Evolutionary conservation across 2,797 vertebrate genomes (phyloP).

Genomic region (Rhinogobio ventralis): DNA sequence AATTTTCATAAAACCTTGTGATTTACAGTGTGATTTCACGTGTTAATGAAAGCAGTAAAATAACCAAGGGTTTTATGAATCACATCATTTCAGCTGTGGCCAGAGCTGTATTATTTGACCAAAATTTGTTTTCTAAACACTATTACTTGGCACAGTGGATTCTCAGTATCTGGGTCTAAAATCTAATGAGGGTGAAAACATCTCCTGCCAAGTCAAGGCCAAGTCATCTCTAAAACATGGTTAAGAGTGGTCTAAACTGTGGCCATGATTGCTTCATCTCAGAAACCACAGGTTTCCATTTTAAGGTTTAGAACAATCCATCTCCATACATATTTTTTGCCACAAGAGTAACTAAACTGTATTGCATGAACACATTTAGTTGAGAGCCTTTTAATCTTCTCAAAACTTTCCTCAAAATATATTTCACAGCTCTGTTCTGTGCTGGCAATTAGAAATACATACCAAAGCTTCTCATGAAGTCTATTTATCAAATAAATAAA

Average conservation of each 20-base stretch:
- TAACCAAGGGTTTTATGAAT: conserved; percentile 49
- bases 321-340: conserved; percentile 26
- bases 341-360: conserved; percentile 30
- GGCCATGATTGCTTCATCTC: conserved; percentile 30
- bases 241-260: conserved; percentile 41
- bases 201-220: conserved; percentile 9
- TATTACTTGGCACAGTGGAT: conserved; percentile 42
- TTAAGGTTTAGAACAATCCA: conserved; percentile 21
- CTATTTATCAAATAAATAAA: not conserved
- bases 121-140: conserved; percentile 32
- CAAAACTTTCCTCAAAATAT: conserved; percentile 4
- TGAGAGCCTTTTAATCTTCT: conserved; percentile 3
- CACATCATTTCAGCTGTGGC: conserved; percentile 37
- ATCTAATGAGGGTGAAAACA: conserved; percentile 36
- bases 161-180: conserved; percentile 33
- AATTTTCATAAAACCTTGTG: conserved; percentile 29
- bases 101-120: conserved; percentile 34
- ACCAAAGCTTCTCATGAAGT: not conserved
- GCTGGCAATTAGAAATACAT: not conserved
- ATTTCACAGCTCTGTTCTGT: conserved; percentile 12
- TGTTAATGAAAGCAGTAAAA: conserved; percentile 55
- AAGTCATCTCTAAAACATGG: conserved; percentile 42
- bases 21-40: conserved; percentile 52
- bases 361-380: not conserved
- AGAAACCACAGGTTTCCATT: conserved; percentile 34